Base-by-base conservation (phyloP, 2,888 invertebrate species). In the Drosophila mayaguana region DNA sequence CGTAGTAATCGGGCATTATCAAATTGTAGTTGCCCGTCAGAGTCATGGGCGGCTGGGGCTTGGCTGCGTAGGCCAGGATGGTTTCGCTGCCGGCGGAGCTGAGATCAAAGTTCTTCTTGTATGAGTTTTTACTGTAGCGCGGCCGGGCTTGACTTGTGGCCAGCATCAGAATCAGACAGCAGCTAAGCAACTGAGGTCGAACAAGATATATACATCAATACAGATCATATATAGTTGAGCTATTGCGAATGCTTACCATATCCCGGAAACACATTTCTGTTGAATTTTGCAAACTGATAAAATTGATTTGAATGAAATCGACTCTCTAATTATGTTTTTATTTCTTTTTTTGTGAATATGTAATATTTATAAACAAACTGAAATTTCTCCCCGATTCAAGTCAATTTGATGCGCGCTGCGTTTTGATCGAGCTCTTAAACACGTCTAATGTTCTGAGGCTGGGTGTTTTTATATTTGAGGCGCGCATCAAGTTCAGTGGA, bases 1-100 rank as follows among this genome's bases (percentile, higher is more conserved):
- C 88, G 20, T 86, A 89, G 42, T 88, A 90, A 22, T 90, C 90
- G 57, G 90, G 80, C 77, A 83, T 72, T 28, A 91, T 90, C 40
- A 82, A 79, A 34, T 92, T 92, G 25, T 88, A 92, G 55, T 91
- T 91, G 34, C 63, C 77, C 0, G 79, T 90, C 43, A 90, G 70
- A 0, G 72, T 40, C 86, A 91, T 78, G 0, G 90, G 89, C 34
- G 59, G 57, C 42, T 90, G 89, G 14, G 84, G 84, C 0, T 67
- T 38, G 7, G 77, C 43, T 0, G 84, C 84, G 48, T 85, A 89
- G 18, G 87, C 84, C 4, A 71, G 60, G 14, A 72, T 32, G 32
- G 84, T 68, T 9, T 63, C 50, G 12, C 83, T 78, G 28, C 72
- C 68, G 3, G 81, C 73, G 1, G 68, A 62, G 1, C 55, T 46